Conservation (phyloP, 2,797 vertebrate genomes). For the Ctenopoma multispine region DNA sequence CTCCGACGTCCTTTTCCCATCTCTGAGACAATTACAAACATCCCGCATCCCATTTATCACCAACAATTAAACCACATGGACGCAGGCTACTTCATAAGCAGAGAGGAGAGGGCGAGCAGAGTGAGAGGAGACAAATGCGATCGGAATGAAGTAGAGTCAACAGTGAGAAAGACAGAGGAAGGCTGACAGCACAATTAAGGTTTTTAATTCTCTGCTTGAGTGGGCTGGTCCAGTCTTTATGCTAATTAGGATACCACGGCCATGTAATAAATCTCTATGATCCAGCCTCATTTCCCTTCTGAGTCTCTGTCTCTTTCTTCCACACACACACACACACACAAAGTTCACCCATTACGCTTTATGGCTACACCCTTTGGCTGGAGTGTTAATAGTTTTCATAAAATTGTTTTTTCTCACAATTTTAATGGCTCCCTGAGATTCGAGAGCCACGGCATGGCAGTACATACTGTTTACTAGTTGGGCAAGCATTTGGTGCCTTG, state of each 20-base stretch:
- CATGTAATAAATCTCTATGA: slow-evolving; percentile 96
- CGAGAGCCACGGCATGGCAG: slow-evolving; percentile 43
- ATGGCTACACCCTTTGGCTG: slow-evolving; percentile 40
- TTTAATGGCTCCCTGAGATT: slow-evolving; percentile 46
- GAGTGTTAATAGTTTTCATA: slow-evolving; percentile 61
- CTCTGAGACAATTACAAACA: slow-evolving; percentile 87
- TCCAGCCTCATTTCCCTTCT: slow-evolving; percentile 81
- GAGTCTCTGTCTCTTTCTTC: slow-evolving; percentile 73
- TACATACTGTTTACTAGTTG: slow-evolving; percentile 65
- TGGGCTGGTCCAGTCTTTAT: slow-evolving; percentile 97
- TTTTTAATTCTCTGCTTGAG: slow-evolving; percentile 99
- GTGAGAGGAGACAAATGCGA: slow-evolving; percentile 49
- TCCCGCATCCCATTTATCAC: slow-evolving; percentile 89
- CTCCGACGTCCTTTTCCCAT: slow-evolving; percentile 41
- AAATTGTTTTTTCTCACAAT: slow-evolving; percentile 50
- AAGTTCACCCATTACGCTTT: slow-evolving; percentile 68
- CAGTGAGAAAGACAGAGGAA: slow-evolving; percentile 79
- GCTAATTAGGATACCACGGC: slow-evolving; percentile 92
- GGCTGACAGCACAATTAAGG: slow-evolving; percentile 98
- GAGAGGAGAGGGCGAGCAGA: slow-evolving; percentile 41
- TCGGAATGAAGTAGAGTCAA: slow-evolving; percentile 74
- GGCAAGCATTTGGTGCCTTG: slow-evolving; percentile 47
- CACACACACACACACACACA: slow-evolving; percentile 47
- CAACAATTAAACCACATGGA: slow-evolving; percentile 90
- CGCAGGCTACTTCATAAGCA: slow-evolving; percentile 74